Evolutionary conservation across 2,797 vertebrate genomes (phyloP), one percentile per base, ranked within the genome.

Genomic region (Labeo calbasu): DNA sequence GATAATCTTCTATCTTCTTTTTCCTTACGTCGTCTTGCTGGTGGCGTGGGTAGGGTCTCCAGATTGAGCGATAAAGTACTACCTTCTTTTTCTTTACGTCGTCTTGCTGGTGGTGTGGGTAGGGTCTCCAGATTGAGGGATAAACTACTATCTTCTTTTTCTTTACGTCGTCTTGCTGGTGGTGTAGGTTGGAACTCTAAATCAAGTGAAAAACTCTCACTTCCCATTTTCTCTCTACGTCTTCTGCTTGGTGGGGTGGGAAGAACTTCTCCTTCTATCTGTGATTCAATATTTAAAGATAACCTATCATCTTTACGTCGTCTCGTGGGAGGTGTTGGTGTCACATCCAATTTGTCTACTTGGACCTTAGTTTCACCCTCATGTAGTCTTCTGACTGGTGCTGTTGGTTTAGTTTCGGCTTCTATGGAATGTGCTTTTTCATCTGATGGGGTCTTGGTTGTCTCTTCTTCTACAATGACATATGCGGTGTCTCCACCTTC

Each of bases 211-310:
- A 79, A 66, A 66, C 28, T 36, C 6, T 71, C n/a, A 46, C n/a
- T 36, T 69, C 7, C 61, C 46, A 65, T 68, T 48, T 71, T 84
- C 2, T 84, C 82, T 71, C 12, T 51, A 78, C 4, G 66, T 61
- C 65, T 48, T 78, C 75, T 57, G 72, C 66, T 81, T 77, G 85
- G 86, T 70, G 86, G 87, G 40, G 86, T 86, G 43, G 85, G 83
- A 48, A 85, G n/a, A 79, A 87, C 55, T 10, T 80, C 86, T 61
- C 25, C 36, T 28, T n/a, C 63, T 50, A 53, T 69, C 5, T 80
- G 70, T 13, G 43, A 68, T 50, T 77, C 76, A 80, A 53, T 40
- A 53, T 84, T 77, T 40, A 69, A 65, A 70, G 36, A 81, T 19
- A 46, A 61, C 46, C 50, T 50, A 61, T 87, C 77, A 50, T 46